Evolutionary conservation across 1,140 invertebrate genomes (phyloP).

Genomic region (Procambarus virginalis): DNA sequence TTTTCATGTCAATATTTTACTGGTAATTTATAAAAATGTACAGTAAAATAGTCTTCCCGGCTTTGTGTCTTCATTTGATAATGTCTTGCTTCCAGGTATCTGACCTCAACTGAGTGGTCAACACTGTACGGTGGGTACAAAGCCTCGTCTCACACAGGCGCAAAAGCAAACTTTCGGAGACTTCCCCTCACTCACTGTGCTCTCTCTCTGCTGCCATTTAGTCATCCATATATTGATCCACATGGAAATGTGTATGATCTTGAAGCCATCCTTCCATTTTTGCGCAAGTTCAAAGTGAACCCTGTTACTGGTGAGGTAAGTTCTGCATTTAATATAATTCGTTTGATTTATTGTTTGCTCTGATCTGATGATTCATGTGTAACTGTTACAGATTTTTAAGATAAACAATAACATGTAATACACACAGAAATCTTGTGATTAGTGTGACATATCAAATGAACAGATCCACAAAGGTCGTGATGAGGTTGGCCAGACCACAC

Average conservation of each 20-base stretch:
- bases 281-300: slow-evolving; percentile 95
- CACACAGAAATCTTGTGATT: too few relatives aligned
- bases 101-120: slow-evolving; percentile 97
- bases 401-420: too few relatives aligned
- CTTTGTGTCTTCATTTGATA: not conserved
- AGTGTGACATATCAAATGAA: too few relatives aligned
- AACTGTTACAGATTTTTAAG: too few relatives aligned
- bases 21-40: not conserved
- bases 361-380: too few relatives aligned
- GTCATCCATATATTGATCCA: slow-evolving; percentile 91
- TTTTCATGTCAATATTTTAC: not conserved
- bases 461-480: too few relatives aligned
- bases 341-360: too few relatives aligned
- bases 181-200: slow-evolving; percentile 96
- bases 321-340: not conserved
- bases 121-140: slow-evolving; percentile 95
- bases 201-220: slow-evolving; percentile 92
- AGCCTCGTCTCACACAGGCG: slow-evolving; percentile 77
- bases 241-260: slow-evolving; percentile 94
- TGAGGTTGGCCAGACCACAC: too few relatives aligned
- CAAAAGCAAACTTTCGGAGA: slow-evolving; percentile 88
- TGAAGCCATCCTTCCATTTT: slow-evolving; percentile 89
- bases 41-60: too few relatives aligned
- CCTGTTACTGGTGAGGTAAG: slow-evolving; percentile 92
- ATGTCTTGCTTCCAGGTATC: slow-evolving; percentile 81